Percentiles rank a stretch among this genome's conserved stretches.
Evolutionary conservation across 1,140 invertebrate genomes (phyloP).

Genomic region (Telenomus remus): DNA sequence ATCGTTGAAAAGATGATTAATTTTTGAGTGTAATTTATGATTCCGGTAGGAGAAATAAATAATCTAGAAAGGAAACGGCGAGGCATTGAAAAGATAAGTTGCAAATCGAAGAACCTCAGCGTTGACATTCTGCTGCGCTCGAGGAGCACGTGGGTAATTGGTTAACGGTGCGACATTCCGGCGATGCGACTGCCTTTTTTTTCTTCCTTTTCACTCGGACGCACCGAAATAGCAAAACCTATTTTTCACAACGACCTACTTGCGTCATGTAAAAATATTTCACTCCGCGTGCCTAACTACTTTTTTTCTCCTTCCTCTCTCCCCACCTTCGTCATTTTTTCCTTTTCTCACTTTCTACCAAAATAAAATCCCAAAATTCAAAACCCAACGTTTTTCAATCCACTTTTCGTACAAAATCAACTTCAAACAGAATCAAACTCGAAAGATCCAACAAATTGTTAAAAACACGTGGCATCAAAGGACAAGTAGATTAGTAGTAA

Average conservation of each 20-base stretch:
- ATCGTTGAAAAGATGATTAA: no score
- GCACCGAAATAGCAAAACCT: conserved; percentile 47
- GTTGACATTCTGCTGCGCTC: conserved; percentile 10
- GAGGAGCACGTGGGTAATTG: conserved; percentile 32
- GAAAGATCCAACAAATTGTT: no score
- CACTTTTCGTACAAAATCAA: no score
- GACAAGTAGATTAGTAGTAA: conserved; percentile 26
- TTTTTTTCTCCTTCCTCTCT: no score
- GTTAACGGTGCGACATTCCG: conserved; percentile 35
- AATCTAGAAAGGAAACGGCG: no score
- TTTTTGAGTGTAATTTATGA: no score
- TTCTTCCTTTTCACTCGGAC: conserved; percentile 37
- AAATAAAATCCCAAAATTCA: not conserved
- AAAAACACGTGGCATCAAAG: not conserved
- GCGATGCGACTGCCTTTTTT: conserved; percentile 23
- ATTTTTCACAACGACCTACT: conserved; percentile 47
- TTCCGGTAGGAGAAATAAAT: no score
- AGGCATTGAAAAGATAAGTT: no score
- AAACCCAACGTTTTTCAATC: no score
- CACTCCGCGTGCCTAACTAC: conserved; percentile 3
- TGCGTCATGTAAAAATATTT: conserved; percentile 37
- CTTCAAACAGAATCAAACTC: not conserved
- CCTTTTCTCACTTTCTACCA: no score
- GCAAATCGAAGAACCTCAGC: no score
- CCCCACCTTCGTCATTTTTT: no score